Evolutionary conservation across 1,140 invertebrate species (phyloP), one percentile per base, ranked within the genome.

Genomic region (Drosophila setifemur): DNA sequence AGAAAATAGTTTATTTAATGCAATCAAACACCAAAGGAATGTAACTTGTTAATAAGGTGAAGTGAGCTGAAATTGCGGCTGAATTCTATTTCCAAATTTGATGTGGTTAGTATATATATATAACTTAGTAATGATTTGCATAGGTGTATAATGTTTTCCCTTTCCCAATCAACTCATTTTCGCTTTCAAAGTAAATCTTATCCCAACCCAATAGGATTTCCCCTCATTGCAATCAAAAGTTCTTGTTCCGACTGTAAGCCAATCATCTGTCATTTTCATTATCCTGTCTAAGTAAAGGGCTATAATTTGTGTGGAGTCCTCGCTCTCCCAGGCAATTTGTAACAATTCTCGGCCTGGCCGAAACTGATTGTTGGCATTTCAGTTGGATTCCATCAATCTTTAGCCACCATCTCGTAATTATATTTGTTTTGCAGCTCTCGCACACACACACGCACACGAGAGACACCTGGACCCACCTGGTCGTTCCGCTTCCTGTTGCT

Each of bases 401-500:
- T 35, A 31, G 2, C 37, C 14, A n/a, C 26, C 54, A 53, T 28
- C 31, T 50, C 19, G 28, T 44, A 61, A 68, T 68, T 75, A 54
- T 43, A 60, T 64, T 29, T 54, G 31, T 33, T 31, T 25, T 19
- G 31, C 19, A n/a, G n/a, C n/a, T n/a, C n/a, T n/a, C n/a, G 31
- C 14, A 39, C 12, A 31, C 12, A 35, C 57, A 33, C 33, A 29
- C 23, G 18, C 14, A 14, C 1, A 3, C 6, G 28, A 18, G 54
- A n/a, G 18, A 37, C 23, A 47, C 29, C 42, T 58, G 42, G 63
- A 79, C 72, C 73, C 55, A 89, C 88, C 88, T 88, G 87, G 87
- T 60, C 86, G 82, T 53, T 89, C 86, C 43, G 78, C 67, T 73
- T 88, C 87, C 58, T 64, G 67, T 58, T 89, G 87, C 54, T 75